Base-by-base conservation (phyloP, 2,888 invertebrate species). In the Bellardia bayeri region DNA sequence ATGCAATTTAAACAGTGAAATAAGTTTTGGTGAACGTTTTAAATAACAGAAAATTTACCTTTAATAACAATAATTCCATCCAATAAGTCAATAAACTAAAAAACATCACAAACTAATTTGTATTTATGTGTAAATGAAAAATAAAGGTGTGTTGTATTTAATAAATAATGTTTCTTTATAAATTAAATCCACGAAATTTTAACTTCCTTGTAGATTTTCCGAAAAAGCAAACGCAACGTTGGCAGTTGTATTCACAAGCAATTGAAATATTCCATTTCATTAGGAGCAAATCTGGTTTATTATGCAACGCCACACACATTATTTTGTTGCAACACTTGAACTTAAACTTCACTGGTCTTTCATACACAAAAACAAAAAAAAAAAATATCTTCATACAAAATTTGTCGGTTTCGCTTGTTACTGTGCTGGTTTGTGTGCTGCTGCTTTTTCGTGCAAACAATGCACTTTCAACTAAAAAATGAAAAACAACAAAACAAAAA, bases 301-400 rank as follows among this genome's bases (percentile, higher is more conserved):
- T 89, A 88, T 75, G 88, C 69, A 89, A 89, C 64, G 14, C 37
- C 16, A 69, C 74, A 63, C 37, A 64, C 14, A 11, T 49, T 79
- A 61, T 23, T 51, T 76, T 45, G 61, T 66, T 71, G 61, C 87
- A 84, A 66, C 85, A 87, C 82, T 89, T 88, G 88, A 88, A 89
- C 89, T 88, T 88, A 83, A 87, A 86, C 88, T 87, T 88, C 82
- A 75, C 33, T 82, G 45, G 69, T 84, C 74, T 85, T 81, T 49
- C n/a, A 63, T n/a, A 49, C 13, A 49, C 11, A 58, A 37, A 63
- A 23, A 40, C 1, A 42, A 64, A 64, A 64, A 45, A 7, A 4
- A 51, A 37, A 45, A 9, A 33, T n/a, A 40, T 45, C 63, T n/a
- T 16, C 30, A 2, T 30, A 14, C 9, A 56, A 76, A 37, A 2